These are phyloP conservation scores for Macrobrachium rosenbergii DNA, from an alignment of 1,140 invertebrate species.

Conservation along the genomic window DNA sequence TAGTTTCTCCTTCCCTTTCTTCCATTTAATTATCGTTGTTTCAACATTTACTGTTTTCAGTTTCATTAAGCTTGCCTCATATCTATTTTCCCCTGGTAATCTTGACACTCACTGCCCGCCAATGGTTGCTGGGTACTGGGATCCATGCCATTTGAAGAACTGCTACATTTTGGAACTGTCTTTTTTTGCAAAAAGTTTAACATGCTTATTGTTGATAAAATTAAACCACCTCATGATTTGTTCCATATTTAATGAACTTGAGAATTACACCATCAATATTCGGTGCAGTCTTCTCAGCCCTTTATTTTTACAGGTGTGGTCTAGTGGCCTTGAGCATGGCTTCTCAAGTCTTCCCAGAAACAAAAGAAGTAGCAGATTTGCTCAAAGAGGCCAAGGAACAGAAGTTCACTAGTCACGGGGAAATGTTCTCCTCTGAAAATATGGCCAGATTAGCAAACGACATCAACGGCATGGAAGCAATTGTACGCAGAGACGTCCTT, in stretches of 20 bases:
- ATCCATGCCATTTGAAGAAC: too few relatives aligned
- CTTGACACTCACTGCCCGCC: too few relatives aligned
- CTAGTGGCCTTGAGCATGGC: conserved; percentile 64
- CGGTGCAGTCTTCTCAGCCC: not conserved
- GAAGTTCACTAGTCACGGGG: conserved; percentile 55
- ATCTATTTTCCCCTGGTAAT: too few relatives aligned
- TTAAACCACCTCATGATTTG: too few relatives aligned
- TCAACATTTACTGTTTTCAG: too few relatives aligned
- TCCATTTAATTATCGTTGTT: too few relatives aligned
- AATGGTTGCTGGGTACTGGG: too few relatives aligned
- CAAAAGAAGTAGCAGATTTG: conserved; percentile 46
- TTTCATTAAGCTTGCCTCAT: too few relatives aligned
- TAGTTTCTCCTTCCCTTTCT: too few relatives aligned
- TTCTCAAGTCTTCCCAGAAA: conserved; percentile 58
- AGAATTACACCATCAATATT: not conserved
- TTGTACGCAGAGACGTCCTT: conserved; percentile 53
- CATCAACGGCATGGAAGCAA: conserved; percentile 52
- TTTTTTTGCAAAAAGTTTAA: too few relatives aligned
- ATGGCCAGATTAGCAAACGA: conserved; percentile 52
- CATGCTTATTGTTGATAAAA: too few relatives aligned
- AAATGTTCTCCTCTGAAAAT: conserved; percentile 62
- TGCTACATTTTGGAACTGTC: too few relatives aligned
- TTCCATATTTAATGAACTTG: not conserved
- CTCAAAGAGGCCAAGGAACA: conserved; percentile 45
- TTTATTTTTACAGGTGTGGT: conserved; percentile 54